Percentiles rank a stretch among this genome's conserved stretches.
phyloP scores from a whole-genome alignment of 2,888 invertebrate species.

The Ptycholaimellus sp. region DNA sequence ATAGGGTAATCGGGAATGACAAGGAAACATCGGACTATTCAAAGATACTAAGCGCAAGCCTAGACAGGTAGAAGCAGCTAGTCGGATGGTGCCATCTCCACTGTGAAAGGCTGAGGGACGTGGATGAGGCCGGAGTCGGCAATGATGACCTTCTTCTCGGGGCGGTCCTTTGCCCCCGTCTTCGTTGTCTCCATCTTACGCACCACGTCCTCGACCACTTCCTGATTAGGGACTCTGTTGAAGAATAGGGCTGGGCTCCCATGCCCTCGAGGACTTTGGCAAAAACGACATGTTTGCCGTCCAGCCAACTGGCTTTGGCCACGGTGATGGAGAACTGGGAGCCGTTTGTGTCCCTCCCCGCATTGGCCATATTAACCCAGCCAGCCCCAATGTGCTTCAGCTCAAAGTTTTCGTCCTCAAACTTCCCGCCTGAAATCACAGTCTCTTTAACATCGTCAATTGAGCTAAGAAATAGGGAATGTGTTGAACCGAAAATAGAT shows the following conservation, averaged over 20 bases:
- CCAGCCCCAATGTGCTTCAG: slow-evolving; percentile 56
- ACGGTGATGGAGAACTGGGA: slow-evolving; percentile 76
- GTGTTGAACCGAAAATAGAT: no score
- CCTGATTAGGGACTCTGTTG: no score
- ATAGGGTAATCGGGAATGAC: no score
- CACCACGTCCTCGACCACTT: no score
- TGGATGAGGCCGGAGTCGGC: slow-evolving; percentile 47
- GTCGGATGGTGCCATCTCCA: slow-evolving; percentile 53
- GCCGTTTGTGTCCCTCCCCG: slow-evolving; percentile 53
- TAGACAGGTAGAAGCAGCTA: no score
- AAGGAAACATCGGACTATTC: no score
- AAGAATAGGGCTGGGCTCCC: no score
- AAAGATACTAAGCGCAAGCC: no score
- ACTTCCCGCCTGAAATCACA: no score
- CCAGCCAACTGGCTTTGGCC: slow-evolving; percentile 49
- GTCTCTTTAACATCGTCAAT: no score
- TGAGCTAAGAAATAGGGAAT: no score
- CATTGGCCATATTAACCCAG: slow-evolving; percentile 68
- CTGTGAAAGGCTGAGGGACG: slow-evolving; percentile 52
- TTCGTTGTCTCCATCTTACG: slow-evolving; percentile 10
- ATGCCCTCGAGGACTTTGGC: no score
- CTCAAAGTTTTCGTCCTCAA: slow-evolving; percentile 60
- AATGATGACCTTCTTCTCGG: slow-evolving; percentile 47
- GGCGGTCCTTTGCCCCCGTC: slow-evolving; percentile 13
- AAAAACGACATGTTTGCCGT: slow-evolving; percentile 10